phyloP scores from a whole-genome alignment of 2,888 invertebrate species.

The Cephus rjabovi region DNA sequence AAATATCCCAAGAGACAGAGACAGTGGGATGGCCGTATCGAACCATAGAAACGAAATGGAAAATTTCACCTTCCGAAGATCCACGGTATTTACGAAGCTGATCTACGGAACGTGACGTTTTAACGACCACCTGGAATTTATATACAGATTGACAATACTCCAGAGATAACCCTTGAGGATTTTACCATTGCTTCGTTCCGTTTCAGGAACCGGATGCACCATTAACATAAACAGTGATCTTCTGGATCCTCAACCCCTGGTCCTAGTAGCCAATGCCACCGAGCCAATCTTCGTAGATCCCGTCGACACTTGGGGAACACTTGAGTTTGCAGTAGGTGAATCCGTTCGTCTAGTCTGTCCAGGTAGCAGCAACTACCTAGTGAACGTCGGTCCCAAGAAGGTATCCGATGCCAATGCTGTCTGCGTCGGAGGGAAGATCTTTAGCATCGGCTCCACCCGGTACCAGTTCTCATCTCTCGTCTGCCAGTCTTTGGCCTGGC shows the following conservation, averaged over 20 bases:
- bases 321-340: constrained; percentile 35
- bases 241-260: constrained; percentile 72
- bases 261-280: constrained; percentile 56
- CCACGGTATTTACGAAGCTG: not conserved
- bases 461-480: constrained; percentile 47
- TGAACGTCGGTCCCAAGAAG: constrained; percentile 21
- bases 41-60: not conserved
- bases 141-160: not conserved
- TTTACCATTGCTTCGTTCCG: not conserved
- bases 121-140: not conserved
- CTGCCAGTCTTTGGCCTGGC: constrained; percentile 55
- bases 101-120: not conserved
- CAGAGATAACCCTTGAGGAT: not conserved
- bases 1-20: not conserved
- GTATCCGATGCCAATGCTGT: constrained; percentile 27
- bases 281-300: constrained; percentile 42
- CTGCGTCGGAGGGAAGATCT: constrained; percentile 40
- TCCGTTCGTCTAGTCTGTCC: constrained; percentile 50
- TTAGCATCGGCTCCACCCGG: constrained; percentile 26
- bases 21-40: not conserved
- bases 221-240: constrained; percentile 69
- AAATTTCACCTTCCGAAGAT: not conserved
- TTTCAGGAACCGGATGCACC: constrained; percentile 56
- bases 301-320: constrained; percentile 26
- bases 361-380: constrained; percentile 43